Evolutionary conservation across 2,797 vertebrate genomes (phyloP).

Genomic region (Carapus acus): DNA sequence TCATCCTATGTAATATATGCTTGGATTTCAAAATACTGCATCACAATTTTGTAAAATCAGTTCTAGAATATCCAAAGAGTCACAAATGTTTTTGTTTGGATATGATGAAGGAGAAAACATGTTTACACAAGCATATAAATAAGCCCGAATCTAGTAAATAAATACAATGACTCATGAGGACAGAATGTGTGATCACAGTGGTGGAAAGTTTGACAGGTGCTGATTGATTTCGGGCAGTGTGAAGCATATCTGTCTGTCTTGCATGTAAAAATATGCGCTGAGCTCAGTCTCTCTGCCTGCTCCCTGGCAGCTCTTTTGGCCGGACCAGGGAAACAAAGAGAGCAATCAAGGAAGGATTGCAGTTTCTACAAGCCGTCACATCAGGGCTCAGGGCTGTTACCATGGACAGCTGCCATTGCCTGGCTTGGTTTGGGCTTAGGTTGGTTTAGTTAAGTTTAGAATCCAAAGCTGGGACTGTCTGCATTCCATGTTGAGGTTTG

Average conservation of each 20-base stretch:
- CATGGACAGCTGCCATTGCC: constrained; percentile 1
- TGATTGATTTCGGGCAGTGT: constrained; percentile 23
- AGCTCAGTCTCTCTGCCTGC: not conserved
- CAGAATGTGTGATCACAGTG: constrained; percentile 44
- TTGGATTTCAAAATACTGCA: too few species aligned
- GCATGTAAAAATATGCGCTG: not conserved
- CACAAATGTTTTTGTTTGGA: not conserved
- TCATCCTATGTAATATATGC: not conserved
- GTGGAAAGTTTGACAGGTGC: constrained; percentile 11
- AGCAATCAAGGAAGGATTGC: not conserved
- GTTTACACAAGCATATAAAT: constrained; percentile 7
- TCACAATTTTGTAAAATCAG: not conserved
- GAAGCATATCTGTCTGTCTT: constrained; percentile 12
- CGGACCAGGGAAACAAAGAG: constrained; percentile 1
- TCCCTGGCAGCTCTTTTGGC: not conserved
- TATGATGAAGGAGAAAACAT: constrained; percentile 21
- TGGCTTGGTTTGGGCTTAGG: not conserved
- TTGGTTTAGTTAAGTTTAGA: constrained; percentile 18
- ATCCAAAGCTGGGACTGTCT: constrained; percentile 2
- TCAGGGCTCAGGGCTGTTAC: not conserved
- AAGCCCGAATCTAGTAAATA: constrained; percentile 11
- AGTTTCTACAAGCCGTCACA: not conserved
- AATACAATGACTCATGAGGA: constrained; percentile 22
- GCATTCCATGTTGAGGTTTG: constrained; percentile 1
- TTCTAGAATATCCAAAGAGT: not conserved